Evolutionary conservation across 1,140 invertebrate genomes (phyloP), one percentile per base, ranked within the genome.

Genomic region (Augochlora pura): DNA sequence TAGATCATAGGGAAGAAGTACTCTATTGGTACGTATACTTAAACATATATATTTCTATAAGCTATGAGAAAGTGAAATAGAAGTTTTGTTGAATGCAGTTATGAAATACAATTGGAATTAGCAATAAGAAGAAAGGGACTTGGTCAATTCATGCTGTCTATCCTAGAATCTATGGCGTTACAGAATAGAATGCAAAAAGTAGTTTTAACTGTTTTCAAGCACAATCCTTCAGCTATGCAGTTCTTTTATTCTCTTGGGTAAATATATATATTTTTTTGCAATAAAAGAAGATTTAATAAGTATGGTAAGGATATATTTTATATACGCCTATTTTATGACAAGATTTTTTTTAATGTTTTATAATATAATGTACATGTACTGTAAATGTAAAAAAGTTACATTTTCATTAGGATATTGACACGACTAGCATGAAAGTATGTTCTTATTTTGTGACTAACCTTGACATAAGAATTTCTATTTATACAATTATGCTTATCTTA

Each of bases 91-190:
- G 42, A 82, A 89, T 93, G 78, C 67, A 97, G 96, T 91, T 98
- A 98, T 92, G 97, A 98, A 93, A 94, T 98, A 85, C 97, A 98
- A 91, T 92, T 98, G 71, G 95, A 96, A 87, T 86, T 93, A 57
- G 88, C 91, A 21, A 93, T 94, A 63, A 94, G 95, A 77, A 92
- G 95, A 65, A 95, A 96, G 93, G 96, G 97, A 18, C 92, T 98
- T 62, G 97, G 97, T 8, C 95, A 95, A 88, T 97, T 97, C 90
- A 95, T 98, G 90, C 96, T 97, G 95, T 94, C 95, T 89, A 94
- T 95, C 62, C 88, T 98, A 46, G 97, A 97, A 91, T 91, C 95
- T n/a, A 95, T 97, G 83, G 96, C 96, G 16, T 94, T 94, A 75
- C 94, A 94, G 69, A 95, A 95, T 89, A 93, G 95, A 70, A 95